phyloP scores from a whole-genome alignment of 2,113 vertebrate species.

The Philantomba maxwellii region DNA sequence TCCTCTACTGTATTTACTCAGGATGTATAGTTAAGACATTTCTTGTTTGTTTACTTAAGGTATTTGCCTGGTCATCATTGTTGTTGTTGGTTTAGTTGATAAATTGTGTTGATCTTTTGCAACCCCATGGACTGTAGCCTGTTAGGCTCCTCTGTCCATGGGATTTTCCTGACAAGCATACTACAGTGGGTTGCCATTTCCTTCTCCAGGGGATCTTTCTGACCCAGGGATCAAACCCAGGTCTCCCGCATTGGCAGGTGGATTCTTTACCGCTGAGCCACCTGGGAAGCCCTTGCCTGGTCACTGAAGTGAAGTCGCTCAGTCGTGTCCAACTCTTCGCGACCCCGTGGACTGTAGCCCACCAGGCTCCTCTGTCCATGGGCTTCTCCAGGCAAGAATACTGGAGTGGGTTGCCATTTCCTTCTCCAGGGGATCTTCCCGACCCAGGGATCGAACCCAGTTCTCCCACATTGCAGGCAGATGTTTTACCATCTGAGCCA shows the following conservation, averaged over 20 bases:
- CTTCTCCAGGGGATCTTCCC: neutral
- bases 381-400: neutral
- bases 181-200: neutral
- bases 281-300: neutral
- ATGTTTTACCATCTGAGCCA: neutral
- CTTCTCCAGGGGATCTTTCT: neutral
- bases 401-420: neutral
- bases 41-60: slow-evolving; percentile 80
- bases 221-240: neutral
- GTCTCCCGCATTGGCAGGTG: neutral
- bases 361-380: neutral
- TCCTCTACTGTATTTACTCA: slow-evolving; percentile 89
- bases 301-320: neutral
- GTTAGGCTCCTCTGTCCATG: neutral
- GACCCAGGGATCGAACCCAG: neutral
- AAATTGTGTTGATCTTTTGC: neutral
- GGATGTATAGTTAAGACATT: slow-evolving; percentile 92
- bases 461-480: neutral
- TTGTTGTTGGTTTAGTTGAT: neutral
- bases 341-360: neutral
- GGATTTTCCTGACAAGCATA: neutral
- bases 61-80: slow-evolving; percentile 78
- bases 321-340: neutral
- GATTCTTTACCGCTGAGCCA: neutral
- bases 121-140: neutral